Evolutionary conservation across 1,140 invertebrate species (phyloP).

Genomic region (Drosophila quadrilineata): DNA sequence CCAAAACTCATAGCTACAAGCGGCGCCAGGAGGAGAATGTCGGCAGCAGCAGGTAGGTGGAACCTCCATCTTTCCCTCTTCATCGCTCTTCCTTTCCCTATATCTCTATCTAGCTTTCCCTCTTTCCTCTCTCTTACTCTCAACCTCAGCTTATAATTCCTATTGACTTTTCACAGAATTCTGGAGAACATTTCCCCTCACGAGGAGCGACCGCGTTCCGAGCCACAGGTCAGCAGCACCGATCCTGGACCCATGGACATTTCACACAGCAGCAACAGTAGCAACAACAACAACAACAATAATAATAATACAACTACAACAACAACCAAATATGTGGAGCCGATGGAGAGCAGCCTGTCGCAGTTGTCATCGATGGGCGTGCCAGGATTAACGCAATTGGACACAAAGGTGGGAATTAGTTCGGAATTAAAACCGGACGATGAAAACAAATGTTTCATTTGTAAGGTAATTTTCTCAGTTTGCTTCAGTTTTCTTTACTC

Average conservation of each 20-base stretch:
- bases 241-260: slow-evolving; percentile 67
- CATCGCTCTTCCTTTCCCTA: too few species aligned
- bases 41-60: slow-evolving; percentile 69
- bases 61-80: too few species aligned
- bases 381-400: slow-evolving; percentile 79
- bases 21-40: slow-evolving; percentile 69
- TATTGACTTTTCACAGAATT: slow-evolving; percentile 35
- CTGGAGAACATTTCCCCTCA: slow-evolving; percentile 67
- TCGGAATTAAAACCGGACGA: slow-evolving; percentile 81
- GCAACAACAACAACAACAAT: slow-evolving; percentile 59
- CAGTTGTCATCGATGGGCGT: slow-evolving; percentile 68
- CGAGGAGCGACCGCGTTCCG: slow-evolving; percentile 73
- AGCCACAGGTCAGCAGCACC: slow-evolving; percentile 78
- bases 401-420: slow-evolving; percentile 81
- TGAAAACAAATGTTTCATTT: slow-evolving; percentile 82
- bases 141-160: neutral
- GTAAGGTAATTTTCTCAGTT: slow-evolving; percentile 81
- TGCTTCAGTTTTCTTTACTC: slow-evolving; percentile 66
- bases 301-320: slow-evolving; percentile 36
- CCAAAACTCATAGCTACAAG: slow-evolving; percentile 50
- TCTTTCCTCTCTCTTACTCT: neutral
- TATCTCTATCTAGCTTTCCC: too few species aligned
- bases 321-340: slow-evolving; percentile 61
- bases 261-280: slow-evolving; percentile 71
- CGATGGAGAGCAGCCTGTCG: slow-evolving; percentile 67